phyloP scores from a whole-genome alignment of 2,888 invertebrate genomes.

The Hipparchia semele region DNA sequence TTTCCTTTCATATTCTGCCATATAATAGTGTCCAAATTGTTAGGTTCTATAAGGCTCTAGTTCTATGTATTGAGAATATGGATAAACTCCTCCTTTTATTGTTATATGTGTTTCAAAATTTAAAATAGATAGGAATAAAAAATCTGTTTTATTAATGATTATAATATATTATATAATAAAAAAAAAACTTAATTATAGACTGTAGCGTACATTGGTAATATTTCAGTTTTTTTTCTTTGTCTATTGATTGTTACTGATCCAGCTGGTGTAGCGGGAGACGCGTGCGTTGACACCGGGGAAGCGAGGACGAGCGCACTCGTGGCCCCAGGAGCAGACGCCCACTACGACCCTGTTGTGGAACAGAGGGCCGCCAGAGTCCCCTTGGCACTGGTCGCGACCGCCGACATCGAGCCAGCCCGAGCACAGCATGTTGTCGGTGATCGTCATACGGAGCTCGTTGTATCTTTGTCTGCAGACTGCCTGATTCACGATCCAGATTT shows the following conservation, averaged over 20 bases:
- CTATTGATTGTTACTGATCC: conserved; percentile 56
- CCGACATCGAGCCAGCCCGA: conserved; percentile 61
- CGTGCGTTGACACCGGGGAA: conserved; percentile 56
- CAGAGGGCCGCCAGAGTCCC: conserved; percentile 65
- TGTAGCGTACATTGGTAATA: no score
- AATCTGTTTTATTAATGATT: neutral
- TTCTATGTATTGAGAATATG: no score
- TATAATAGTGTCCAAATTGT: no score
- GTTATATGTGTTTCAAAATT: no score
- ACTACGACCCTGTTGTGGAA: conserved; percentile 54
- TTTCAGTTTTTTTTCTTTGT: neutral
- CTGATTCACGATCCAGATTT: conserved; percentile 54
- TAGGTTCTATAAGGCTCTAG: no score
- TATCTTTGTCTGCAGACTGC: conserved; percentile 49
- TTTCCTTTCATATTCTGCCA: no score
- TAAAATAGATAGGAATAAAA: neutral
- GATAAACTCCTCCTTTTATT: no score
- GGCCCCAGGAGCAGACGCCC: conserved; percentile 51
- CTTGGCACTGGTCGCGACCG: conserved; percentile 65
- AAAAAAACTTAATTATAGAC: neutral
- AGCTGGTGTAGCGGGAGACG: conserved; percentile 53
- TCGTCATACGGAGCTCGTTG: conserved; percentile 35
- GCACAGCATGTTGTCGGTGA: conserved; percentile 62
- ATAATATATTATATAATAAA: neutral
- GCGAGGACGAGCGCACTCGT: conserved; percentile 46